Base-by-base conservation (phyloP, 2,113 vertebrate species). In the Cololabis saira region DNA sequence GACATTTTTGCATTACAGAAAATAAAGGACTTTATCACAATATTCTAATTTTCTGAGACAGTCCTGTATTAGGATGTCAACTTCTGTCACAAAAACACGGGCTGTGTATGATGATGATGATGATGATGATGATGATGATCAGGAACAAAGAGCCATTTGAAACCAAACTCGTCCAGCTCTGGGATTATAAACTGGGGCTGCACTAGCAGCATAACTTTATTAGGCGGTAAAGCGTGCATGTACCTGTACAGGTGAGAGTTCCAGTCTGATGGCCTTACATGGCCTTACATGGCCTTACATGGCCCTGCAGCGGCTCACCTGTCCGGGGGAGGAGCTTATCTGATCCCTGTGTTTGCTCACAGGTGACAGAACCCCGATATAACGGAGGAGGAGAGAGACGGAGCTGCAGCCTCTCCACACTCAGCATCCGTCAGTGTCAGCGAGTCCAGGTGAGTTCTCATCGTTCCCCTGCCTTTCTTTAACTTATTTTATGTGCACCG, bases 331-430 rank as follows among this genome's bases (percentile, higher is more conserved):
- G 86, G 80, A 3, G 77, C 73, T 37, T 57, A 30, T 53, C 78
- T 73, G 68, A 54, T 69, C 14, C 5, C 43, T 44, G 42, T 1
- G 44, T 51, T 30, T 57, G 61, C 64, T 11, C 71, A 22, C 68
- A 77, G 83, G 80, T 86, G 84, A 60, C 52, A 48, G 17, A n/a
- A n/a, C 45, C 8, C 63, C 13, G 15, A 66, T 86, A 88, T 60
- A 88, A 74, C 4, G 53, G 72, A 56, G 49, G 62, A 58, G 53
- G 10, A 16, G 64, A 67, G 37, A 45, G 58, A 52, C 15, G 6
- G 37, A 42, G 50, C 56, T 43, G 54, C 19, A 56, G 41, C 13
- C 71, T 65, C 58, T 53, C 17, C 19, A 17, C 3, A n/a, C n/a
- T n/a, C 73, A 51, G 60, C 52, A 54, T 24, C 59, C 66, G 62